phyloP scores from a whole-genome alignment of 2,888 invertebrate species.

The Brachypalpus laphriformis region DNA sequence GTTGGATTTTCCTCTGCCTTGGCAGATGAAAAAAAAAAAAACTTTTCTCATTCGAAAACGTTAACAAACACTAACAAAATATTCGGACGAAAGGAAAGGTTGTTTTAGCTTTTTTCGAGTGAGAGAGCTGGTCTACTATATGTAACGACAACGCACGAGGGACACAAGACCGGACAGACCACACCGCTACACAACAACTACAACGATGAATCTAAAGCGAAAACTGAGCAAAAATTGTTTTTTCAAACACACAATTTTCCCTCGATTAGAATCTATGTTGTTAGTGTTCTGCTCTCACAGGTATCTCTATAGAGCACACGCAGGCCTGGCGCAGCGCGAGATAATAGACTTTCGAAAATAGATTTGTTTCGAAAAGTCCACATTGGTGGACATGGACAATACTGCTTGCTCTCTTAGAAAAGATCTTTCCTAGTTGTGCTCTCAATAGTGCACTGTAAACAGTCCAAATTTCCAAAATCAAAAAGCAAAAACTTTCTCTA shows the following conservation, averaged over 20 bases:
- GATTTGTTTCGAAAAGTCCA: slow-evolving; percentile 64
- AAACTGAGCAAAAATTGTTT: slow-evolving; percentile 31
- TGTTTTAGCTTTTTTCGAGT: slow-evolving; percentile 52
- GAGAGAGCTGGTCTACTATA: slow-evolving; percentile 1
- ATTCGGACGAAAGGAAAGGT: slow-evolving; percentile 45
- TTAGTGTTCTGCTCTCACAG: slow-evolving; percentile 54
- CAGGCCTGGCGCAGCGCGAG: slow-evolving; percentile 41
- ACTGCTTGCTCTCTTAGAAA: neutral
- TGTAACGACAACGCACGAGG: slow-evolving; percentile 42
- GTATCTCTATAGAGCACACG: slow-evolving; percentile 43
- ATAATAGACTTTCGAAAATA: slow-evolving; percentile 72
- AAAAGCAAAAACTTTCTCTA: slow-evolving; percentile 13
- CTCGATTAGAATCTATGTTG: slow-evolving; percentile 66
- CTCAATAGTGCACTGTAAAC: slow-evolving; percentile 25
- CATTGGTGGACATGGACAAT: slow-evolving; percentile 37
- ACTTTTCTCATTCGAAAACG: slow-evolving; percentile 60
- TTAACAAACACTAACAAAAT: slow-evolving; percentile 44
- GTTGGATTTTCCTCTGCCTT: slow-evolving; percentile 58
- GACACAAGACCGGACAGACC: slow-evolving; percentile 41
- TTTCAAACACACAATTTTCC: slow-evolving; percentile 57
- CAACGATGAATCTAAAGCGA: slow-evolving; percentile 5
- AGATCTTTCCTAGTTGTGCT: neutral
- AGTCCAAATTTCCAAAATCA: slow-evolving; percentile 20
- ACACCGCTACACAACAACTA: slow-evolving; percentile 40
- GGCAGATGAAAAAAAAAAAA: slow-evolving; percentile 20